These are phyloP conservation scores for Microctenopoma stevenorrisi DNA, from an alignment of 2,797 vertebrate species.

Conservation along the genomic window DNA sequence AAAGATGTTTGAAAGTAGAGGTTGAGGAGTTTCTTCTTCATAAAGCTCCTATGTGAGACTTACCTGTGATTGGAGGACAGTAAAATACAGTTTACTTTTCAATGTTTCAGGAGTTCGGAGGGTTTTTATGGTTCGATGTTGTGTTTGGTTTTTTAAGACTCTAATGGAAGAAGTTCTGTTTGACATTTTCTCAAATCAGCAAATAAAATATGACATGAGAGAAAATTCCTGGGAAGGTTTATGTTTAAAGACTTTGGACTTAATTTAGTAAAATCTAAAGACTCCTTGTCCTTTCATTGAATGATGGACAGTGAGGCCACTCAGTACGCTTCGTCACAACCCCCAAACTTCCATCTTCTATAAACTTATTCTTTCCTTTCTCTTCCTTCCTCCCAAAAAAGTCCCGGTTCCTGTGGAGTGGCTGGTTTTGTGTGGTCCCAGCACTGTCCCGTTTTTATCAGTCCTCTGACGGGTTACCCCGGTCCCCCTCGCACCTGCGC, in stretches of 20 bases:
- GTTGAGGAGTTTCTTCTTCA: constrained; percentile 1
- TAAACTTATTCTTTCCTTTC: constrained; percentile 72
- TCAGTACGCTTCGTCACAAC: constrained; percentile 50
- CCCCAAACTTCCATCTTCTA: constrained; percentile 58
- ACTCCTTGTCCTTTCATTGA: constrained; percentile 47
- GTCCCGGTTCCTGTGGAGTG: constrained; percentile 77
- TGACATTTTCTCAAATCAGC: too few species aligned
- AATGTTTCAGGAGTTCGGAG: too few species aligned
- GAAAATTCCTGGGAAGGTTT: neutral
- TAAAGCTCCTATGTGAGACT: neutral
- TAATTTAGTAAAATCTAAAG: constrained; percentile 19
- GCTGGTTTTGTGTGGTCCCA: constrained; percentile 93
- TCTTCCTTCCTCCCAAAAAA: constrained; percentile 79
- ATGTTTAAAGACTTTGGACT: constrained; percentile 25
- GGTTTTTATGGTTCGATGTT: neutral
- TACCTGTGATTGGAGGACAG: neutral
- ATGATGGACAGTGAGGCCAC: constrained; percentile 64
- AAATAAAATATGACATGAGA: neutral
- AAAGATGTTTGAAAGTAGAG: constrained; percentile 12
- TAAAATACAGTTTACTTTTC: neutral
- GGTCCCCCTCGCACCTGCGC: constrained; percentile 95
- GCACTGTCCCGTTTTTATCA: constrained; percentile 90
- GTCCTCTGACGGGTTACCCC: constrained; percentile 88
- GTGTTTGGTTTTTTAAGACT: neutral
- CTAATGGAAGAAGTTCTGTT: neutral